Base-by-base conservation (phyloP, 2,888 invertebrate genomes). In the Oxyscelio sp. region DNA sequence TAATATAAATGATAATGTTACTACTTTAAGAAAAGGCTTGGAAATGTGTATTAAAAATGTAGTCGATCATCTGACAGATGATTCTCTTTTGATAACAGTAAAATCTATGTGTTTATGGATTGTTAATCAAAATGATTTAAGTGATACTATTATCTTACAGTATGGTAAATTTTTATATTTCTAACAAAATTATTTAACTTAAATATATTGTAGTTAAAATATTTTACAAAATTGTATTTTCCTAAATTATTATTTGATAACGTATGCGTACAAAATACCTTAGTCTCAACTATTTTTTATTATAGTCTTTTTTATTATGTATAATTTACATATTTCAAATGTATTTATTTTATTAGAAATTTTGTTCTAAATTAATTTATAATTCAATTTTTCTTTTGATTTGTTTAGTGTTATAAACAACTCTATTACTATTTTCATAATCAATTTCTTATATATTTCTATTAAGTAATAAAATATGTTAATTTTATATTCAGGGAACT, bases 21-120 rank as follows among this genome's bases (percentile, higher is more conserved):
- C 88, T 1, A 92, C 93, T 45, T 87, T 96, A 68, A 94, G 93
- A 40, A 95, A 94, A 85, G 95, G 95, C 1, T 94, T 96, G 6
- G 95, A 96, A 88, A 94, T 95, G 0, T 96, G 95, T 85, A 88
- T 96, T 1, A 94, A 95, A 31, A 94, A 95, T 19, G 94, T 95
- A 11, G 95, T 95, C 15, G 94, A 95, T 58, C 95, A 95, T 84
- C 94, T 95, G 13, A 89, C 93, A 4, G 95, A 95, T 65, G 87
- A 92, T 3, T 94, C 95, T 86, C 91, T 96, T 13, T 89, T 96
- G 22, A 90, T 94, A 11, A 94, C 95, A 56, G 94, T 96, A 19
- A 92, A 93, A 5, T 94, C 93, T 2, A 95, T 96, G 94, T 89
- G 96, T 45, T 93, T 94, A 63, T 95, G 95, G 95, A 94, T 95